Base-by-base conservation (phyloP, 2,797 vertebrate genomes). In the Platalea minor region DNA sequence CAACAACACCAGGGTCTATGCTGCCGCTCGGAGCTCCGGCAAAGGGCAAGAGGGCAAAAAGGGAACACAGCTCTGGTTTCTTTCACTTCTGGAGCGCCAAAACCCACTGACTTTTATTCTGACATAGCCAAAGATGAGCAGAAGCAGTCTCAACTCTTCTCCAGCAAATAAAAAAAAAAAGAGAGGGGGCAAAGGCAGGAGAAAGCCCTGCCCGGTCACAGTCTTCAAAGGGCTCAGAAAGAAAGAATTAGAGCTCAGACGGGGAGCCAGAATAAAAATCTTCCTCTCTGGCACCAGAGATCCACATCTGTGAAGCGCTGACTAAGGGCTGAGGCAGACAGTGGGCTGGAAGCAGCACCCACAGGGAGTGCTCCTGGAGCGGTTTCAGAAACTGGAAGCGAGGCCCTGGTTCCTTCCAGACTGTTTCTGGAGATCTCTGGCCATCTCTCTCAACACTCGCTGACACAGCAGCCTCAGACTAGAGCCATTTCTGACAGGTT, bases 281-380 rank as follows among this genome's bases (percentile, higher is more conserved):
- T 84, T 91, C 41, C 63, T 85, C 41, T 84, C 75, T 92, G 95
- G 91, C 86, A 95, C 9, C 33, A 94, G 45, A 84, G 48, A 80
- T 67, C 93, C 83, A 90, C 89, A 93, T 95, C 76, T 95, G 80
- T 23, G 63, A 88, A 84, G 59, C 37, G 8, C 75, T 93, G 89
- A 93, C 70, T 85, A 75, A 59, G 20, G 31, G 57, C 69, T 85
- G 74, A 93, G 28, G 74, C 61, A 85, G 69, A 79, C 82, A 82
- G 82, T 56, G 37, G 67, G 82, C 78, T 92, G 85, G 79, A 88
- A 89, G 89, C 54, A 91, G 73, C 72, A 91, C 17, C 45, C 37
- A 7, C 59, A 91, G 69, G 78, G 67, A 92, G 37, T 3, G 11
- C 50, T 91, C 60, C 75, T 77, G 86, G 56, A 94, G 56, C 1